A percentile compares a stretch with the other conserved stretches of the same genome.
These are phyloP conservation scores for Cyclophora albipunctata DNA, from an alignment of 2,888 invertebrate genomes.

Conservation along the genomic window DNA sequence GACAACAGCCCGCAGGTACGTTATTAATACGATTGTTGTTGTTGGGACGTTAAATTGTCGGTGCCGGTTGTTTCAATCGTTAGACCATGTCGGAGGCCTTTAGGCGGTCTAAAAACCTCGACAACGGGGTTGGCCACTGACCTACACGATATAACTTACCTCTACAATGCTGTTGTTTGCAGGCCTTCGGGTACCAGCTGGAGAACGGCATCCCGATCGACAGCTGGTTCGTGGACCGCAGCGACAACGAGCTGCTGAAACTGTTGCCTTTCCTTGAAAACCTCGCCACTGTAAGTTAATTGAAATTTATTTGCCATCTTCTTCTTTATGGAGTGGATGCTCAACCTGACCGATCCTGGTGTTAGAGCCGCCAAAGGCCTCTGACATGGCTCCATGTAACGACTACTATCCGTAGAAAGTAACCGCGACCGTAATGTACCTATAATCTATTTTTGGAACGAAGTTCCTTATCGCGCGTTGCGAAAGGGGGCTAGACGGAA, in stretches of 20 bases:
- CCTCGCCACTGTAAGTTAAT: slow-evolving; percentile 82
- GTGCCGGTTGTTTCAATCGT: background rate
- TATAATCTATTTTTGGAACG: no score
- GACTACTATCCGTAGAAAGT: no score
- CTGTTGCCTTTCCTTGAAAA: slow-evolving; percentile 93
- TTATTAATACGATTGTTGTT: background rate
- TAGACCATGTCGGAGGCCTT: no score
- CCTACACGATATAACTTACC: background rate
- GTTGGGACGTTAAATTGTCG: background rate
- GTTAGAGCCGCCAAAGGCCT: no score
- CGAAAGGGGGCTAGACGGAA: no score
- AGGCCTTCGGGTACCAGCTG: slow-evolving; percentile 92
- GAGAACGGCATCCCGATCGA: slow-evolving; percentile 98
- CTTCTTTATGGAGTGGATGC: no score
- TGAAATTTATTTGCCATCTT: background rate
- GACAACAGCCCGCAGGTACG: slow-evolving; percentile 66
- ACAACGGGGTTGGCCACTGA: no score
- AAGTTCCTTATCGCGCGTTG: no score
- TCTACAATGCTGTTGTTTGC: slow-evolving; percentile 30
- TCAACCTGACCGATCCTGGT: no score
- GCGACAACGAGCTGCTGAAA: slow-evolving; percentile 92
- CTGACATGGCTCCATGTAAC: no score
- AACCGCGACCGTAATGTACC: no score
- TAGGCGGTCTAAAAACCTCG: no score
- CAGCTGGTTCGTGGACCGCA: slow-evolving; percentile 95